Evolutionary conservation across 2,113 vertebrate species (phyloP).

Genomic region (Okapia johnstoni): DNA sequence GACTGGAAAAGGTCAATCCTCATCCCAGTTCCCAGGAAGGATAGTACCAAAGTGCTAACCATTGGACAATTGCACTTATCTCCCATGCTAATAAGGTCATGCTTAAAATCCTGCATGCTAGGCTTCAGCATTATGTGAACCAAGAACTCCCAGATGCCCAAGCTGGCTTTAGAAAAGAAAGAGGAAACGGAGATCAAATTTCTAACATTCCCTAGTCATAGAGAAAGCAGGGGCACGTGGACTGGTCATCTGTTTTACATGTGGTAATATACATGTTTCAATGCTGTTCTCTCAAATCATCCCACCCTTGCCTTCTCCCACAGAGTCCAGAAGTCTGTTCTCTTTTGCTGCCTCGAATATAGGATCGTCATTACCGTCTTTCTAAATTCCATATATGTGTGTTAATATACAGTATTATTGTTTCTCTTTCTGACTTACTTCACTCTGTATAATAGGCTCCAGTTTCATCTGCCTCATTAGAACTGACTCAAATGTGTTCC

Average conservation of each 20-base stretch:
- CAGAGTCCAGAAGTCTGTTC: neutral
- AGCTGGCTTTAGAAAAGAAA: neutral
- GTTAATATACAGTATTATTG: neutral
- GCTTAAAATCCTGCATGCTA: neutral
- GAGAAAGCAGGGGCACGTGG: neutral
- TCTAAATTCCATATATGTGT: neutral
- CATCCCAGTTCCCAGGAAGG: neutral
- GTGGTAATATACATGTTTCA: neutral
- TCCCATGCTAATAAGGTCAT: neutral
- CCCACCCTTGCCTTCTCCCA: neutral
- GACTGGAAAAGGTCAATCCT: neutral
- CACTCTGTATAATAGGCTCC: neutral
- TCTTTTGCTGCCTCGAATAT: neutral
- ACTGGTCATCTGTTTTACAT: neutral
- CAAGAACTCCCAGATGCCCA: neutral
- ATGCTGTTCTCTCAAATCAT: neutral
- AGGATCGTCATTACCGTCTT: neutral
- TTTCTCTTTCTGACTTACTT: neutral
- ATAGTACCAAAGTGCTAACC: neutral
- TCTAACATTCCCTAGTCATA: neutral
- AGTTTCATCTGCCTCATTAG: neutral
- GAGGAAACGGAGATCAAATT: neutral
- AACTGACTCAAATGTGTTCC: neutral
- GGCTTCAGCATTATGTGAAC: neutral
- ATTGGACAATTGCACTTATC: accelerated